Evolutionary conservation across 2,113 vertebrate species (phyloP).

Genomic region (Bothrops jararaca): DNA sequence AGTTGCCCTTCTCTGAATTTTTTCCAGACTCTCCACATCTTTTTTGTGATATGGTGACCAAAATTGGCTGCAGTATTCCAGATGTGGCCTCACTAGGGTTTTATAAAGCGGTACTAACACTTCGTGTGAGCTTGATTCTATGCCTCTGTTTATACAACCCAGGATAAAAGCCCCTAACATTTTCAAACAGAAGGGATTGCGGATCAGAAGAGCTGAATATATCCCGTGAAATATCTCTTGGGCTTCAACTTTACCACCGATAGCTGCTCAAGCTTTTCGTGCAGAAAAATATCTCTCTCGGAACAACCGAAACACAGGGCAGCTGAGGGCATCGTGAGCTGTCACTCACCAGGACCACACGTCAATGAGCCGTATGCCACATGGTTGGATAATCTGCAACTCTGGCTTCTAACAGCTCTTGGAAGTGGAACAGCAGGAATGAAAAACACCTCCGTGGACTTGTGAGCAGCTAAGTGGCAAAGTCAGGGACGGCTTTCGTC

Average conservation of each 20-base stretch:
- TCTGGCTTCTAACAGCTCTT: conserved; percentile 23
- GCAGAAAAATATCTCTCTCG: not conserved
- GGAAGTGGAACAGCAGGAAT: conserved; percentile 32
- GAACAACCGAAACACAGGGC: not conserved
- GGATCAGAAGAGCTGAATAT: not conserved
- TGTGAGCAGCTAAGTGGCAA: conserved; percentile 40
- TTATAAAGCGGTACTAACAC: too few relatives aligned
- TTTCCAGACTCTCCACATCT: too few relatives aligned
- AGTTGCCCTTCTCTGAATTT: too few relatives aligned
- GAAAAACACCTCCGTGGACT: conserved; percentile 31
- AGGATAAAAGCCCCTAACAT: not conserved
- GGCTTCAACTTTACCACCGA: conserved; percentile 6
- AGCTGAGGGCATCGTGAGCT: conserved; percentile 39
- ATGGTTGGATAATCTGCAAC: conserved; percentile 30
- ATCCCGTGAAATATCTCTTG: not conserved
- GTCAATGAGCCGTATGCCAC: conserved; percentile 46
- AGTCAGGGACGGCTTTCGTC: conserved; percentile 34
- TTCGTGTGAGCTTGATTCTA: too few relatives aligned
- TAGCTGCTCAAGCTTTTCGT: conserved; percentile 24
- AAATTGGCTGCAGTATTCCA: too few relatives aligned
- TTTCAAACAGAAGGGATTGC: conserved; percentile 1
- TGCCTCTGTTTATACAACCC: too few relatives aligned
- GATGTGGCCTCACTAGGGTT: too few relatives aligned
- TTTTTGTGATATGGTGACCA: too few relatives aligned
- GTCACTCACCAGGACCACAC: not conserved